Evolutionary conservation across 2,797 vertebrate genomes (phyloP).

Genomic region (Gorsachius magnificus): DNA sequence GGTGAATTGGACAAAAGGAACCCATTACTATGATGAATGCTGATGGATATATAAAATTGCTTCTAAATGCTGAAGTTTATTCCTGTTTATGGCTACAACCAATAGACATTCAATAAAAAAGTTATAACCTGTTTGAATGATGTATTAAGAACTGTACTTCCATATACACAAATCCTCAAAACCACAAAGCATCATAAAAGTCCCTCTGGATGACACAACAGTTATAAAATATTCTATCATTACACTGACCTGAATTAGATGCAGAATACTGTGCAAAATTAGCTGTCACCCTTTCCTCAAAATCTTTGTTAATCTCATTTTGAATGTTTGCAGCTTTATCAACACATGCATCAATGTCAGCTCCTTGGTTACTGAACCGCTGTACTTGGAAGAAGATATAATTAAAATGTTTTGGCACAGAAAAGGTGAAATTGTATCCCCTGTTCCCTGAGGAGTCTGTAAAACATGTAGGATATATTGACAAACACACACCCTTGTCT

Average conservation of each 20-base stretch:
- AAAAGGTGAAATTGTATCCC: constrained; percentile 90
- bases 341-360: constrained; percentile 99
- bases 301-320: constrained; percentile 99
- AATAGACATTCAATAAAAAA: constrained; percentile 38
- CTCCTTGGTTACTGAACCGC: constrained; percentile 99
- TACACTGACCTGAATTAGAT: constrained; percentile 93
- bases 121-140: constrained; percentile 58
- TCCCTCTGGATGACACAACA: constrained; percentile 76
- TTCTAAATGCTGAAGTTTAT: constrained; percentile 17
- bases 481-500: constrained; percentile 86
- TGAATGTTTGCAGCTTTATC: constrained; percentile 99
- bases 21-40: constrained; percentile 27
- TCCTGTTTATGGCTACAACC: constrained; percentile 19
- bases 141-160: constrained; percentile 51
- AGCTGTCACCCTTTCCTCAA: constrained; percentile 99
- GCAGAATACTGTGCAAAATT: constrained; percentile 98
- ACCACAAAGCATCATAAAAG: constrained; percentile 74
- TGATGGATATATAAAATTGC: constrained; percentile 27
- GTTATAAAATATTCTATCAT: constrained; percentile 93
- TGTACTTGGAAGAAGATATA: constrained; percentile 98
- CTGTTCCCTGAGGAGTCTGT: constrained; percentile 82
- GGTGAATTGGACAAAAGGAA: constrained; percentile 54
- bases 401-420: constrained; percentile 99
- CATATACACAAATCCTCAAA: constrained; percentile 52
- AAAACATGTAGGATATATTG: constrained; percentile 87